Base-by-base conservation (phyloP, 2,797 vertebrate genomes). In the Acrossocheilus fasciatus region DNA sequence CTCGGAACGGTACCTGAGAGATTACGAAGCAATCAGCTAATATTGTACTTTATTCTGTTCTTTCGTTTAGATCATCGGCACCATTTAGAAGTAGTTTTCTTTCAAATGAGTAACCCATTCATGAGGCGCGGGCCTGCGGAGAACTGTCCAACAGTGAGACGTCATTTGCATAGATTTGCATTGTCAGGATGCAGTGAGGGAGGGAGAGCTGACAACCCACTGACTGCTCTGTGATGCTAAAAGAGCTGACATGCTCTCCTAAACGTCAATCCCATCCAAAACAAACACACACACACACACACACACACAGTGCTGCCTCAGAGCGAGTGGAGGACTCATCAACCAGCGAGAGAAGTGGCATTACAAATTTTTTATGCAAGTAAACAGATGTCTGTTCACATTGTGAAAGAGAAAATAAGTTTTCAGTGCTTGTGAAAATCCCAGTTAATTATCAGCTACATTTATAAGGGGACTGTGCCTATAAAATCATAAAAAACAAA, bases 401-500 rank as follows among this genome's bases (percentile, higher is more conserved):
- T 95, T 93, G 94, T 93, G 93, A 94, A 94, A 92, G 92, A 94
- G 93, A 91, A 91, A 91, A 90, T 92, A 82, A 41, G 74, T 85
- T 86, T 87, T 73, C 50, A 82, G 62, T 70, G 75, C 62, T 82
- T 85, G 82, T 89, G 83, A 89, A 89, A 85, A 87, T 20, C 26
- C 84, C 36, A 76, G 88, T 90, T 89, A 89, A 90, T 89, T 84
- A 89, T 88, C 85, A 85, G 75, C 88, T 39, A 47, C 69, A 78
- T 89, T 89, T 90, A 89, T 88, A 85, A 94, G 92, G 92, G 93
- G 91, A 91, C 92, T 90, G 92, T 93, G 91, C 92, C 94, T 93
- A 92, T 94, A 94, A 94, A 96, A 93, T 95, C 95, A 95, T 94
- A 90, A 91, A 95, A 94, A 93, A 94, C 94, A 94, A 93, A 95